These are phyloP conservation scores for Melolontha melolontha DNA, from an alignment of 2,888 invertebrate genomes.

Conservation along the genomic window DNA sequence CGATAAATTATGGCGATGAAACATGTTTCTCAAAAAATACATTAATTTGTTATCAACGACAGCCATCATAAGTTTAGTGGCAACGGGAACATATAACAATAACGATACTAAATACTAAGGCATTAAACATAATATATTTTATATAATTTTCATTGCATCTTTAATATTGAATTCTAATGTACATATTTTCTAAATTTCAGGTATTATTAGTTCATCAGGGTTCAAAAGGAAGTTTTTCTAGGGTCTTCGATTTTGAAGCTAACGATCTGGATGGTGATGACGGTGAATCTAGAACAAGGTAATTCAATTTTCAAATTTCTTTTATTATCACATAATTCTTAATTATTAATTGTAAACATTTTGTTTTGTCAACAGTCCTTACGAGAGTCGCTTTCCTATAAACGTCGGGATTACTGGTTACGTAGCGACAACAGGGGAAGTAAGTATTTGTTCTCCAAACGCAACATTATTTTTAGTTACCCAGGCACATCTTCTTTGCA, in stretches of 20 bases:
- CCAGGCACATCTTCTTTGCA: slow-evolving; percentile 60
- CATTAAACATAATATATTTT: too few relatives aligned
- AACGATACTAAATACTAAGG: too few relatives aligned
- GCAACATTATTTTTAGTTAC: background rate
- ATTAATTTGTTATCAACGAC: too few relatives aligned
- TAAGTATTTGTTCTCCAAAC: slow-evolving; percentile 60
- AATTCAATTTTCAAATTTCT: slow-evolving; percentile 52
- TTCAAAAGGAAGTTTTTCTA: slow-evolving; percentile 91
- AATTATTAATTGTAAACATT: slow-evolving; percentile 26
- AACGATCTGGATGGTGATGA: slow-evolving; percentile 88
- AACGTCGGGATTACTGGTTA: slow-evolving; percentile 95
- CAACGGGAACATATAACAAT: too few relatives aligned
- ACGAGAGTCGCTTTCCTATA: slow-evolving; percentile 93
- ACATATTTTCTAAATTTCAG: slow-evolving; percentile 65
- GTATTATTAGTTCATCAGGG: slow-evolving; percentile 91
- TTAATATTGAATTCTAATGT: too few relatives aligned
- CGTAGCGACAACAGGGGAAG: slow-evolving; percentile 96
- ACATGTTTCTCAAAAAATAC: too few relatives aligned
- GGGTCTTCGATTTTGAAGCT: slow-evolving; percentile 94
- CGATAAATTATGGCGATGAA: too few relatives aligned
- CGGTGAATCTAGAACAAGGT: slow-evolving; percentile 82
- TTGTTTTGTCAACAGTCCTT: slow-evolving; percentile 73
- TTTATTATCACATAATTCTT: background rate
- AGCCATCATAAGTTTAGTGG: too few relatives aligned
- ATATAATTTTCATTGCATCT: too few relatives aligned